A percentile compares a stretch with the other conserved stretches of the same genome.
phyloP scores from a whole-genome alignment of 2,113 vertebrate genomes.

The Pedetes capensis region DNA sequence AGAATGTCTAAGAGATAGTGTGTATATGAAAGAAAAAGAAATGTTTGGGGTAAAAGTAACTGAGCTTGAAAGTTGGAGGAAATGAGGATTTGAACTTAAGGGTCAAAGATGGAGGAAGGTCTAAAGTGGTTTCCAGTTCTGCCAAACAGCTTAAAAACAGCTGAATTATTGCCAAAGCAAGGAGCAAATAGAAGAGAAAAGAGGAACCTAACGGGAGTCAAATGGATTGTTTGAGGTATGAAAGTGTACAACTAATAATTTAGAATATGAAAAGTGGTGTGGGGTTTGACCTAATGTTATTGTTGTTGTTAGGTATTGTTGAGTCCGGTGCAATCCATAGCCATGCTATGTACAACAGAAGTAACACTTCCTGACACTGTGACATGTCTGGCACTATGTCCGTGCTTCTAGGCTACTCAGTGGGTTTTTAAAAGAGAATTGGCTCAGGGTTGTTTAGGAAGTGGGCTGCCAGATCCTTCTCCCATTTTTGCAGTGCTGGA shows the following conservation, averaged over 20 bases:
- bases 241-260: background rate
- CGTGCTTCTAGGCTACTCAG: no score
- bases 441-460: no score
- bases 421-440: no score
- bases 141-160: background rate
- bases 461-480: no score
- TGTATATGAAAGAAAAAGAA: background rate
- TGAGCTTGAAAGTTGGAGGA: background rate
- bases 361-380: no score
- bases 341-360: no score
- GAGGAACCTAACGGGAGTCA: background rate
- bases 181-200: background rate
- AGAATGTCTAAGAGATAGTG: background rate
- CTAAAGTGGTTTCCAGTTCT: background rate
- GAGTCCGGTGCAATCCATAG: no score
- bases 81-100: fast-evolving
- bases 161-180: background rate
- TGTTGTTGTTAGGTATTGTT: no score
- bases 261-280: background rate
- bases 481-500: no score
- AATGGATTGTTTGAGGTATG: background rate
- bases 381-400: no score
- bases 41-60: background rate
- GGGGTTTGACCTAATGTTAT: background rate
- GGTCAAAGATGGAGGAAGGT: background rate